These are phyloP conservation scores for Helobdella robusta DNA, from an alignment of 2,888 invertebrate species.

Conservation along the genomic window DNA sequence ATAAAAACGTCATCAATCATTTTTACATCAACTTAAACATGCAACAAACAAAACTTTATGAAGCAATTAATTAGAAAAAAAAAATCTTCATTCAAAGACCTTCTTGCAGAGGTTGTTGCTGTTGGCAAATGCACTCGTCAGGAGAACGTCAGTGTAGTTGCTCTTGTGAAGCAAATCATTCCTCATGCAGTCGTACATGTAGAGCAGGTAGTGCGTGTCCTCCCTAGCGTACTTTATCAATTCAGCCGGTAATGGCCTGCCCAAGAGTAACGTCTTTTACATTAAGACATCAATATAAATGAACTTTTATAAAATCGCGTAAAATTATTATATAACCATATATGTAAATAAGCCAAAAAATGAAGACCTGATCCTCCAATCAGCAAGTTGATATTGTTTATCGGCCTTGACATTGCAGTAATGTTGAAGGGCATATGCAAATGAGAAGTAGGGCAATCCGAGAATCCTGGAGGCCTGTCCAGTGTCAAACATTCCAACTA, in stretches of 20 bases:
- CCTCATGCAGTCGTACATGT: slow-evolving; percentile 70
- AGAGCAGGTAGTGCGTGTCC: slow-evolving; percentile 88
- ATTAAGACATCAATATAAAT: too few species aligned
- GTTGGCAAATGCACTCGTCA: slow-evolving; percentile 63
- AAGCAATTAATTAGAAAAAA: too few species aligned
- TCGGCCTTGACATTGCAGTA: slow-evolving; percentile 72
- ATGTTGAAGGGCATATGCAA: slow-evolving; percentile 59
- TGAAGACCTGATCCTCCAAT: slow-evolving; percentile 73
- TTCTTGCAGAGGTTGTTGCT: slow-evolving; percentile 67
- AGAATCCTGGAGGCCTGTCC: slow-evolving; percentile 73
- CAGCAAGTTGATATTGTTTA: slow-evolving; percentile 84
- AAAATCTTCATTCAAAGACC: slow-evolving; percentile 47
- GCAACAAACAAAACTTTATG: too few species aligned
- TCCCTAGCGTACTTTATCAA: slow-evolving; percentile 74
- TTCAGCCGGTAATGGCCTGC: slow-evolving; percentile 70
- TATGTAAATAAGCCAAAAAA: background rate
- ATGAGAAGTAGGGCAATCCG: slow-evolving; percentile 61
- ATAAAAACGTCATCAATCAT: slow-evolving; percentile 1
- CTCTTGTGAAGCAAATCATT: slow-evolving; percentile 60
- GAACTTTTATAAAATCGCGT: too few species aligned
- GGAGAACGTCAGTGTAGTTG: slow-evolving; percentile 51
- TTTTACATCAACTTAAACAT: background rate
- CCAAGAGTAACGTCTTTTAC: slow-evolving; percentile 13
- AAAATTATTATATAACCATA: too few species aligned
- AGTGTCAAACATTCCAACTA: slow-evolving; percentile 95